Conservation (phyloP, 1,140 invertebrate species). For the Nasonia giraulti region DNA sequence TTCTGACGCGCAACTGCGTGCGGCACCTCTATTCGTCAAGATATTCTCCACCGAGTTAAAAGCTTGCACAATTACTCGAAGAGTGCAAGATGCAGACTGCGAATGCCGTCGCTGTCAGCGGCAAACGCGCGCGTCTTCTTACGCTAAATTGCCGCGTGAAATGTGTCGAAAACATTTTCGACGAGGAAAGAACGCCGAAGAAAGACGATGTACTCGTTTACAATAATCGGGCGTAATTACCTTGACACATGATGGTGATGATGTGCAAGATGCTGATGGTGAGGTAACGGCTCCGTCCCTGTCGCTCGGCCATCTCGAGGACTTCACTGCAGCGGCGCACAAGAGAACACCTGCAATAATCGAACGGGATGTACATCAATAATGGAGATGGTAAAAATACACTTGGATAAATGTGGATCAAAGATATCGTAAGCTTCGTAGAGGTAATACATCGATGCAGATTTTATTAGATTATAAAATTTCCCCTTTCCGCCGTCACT, state of each 20-base stretch:
- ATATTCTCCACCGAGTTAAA: slow-evolving; percentile 12
- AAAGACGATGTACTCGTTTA: background rate
- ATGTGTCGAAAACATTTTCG: slow-evolving; percentile 42
- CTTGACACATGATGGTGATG: slow-evolving; percentile 73
- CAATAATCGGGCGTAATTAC: slow-evolving; percentile 51
- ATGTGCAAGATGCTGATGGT: slow-evolving; percentile 72
- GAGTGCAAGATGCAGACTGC: background rate
- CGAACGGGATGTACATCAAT: background rate
- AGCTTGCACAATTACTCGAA: slow-evolving; percentile 44
- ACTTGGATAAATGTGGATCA: no score
- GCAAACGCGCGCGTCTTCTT: background rate
- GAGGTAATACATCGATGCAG: no score
- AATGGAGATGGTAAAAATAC: no score
- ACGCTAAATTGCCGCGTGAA: slow-evolving; percentile 25
- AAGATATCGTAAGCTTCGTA: no score
- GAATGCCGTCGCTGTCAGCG: background rate
- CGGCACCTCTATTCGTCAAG: background rate
- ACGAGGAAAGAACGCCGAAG: background rate
- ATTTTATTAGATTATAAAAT: no score
- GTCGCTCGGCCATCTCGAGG: slow-evolving; percentile 64
- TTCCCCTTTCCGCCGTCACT: no score
- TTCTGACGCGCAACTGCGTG: background rate
- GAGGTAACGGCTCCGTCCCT: slow-evolving; percentile 67
- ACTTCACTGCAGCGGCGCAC: slow-evolving; percentile 22
- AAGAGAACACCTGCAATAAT: background rate